Percentiles rank a stretch among this genome's conserved stretches.
Evolutionary conservation across 2,888 invertebrate species (phyloP).

Genomic region (Eilema caniola): DNA sequence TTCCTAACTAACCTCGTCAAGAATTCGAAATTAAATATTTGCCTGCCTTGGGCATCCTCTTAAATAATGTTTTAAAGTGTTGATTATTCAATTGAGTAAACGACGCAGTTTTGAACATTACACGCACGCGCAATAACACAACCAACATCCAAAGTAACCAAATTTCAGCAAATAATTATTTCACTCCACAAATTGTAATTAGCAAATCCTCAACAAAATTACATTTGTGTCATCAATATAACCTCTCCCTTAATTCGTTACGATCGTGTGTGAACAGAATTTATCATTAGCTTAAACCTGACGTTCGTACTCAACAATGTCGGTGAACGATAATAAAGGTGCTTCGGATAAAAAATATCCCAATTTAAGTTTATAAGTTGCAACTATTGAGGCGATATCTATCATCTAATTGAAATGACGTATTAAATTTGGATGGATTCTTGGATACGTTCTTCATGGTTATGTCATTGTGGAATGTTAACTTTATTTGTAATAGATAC

Average conservation of each 20-base stretch:
- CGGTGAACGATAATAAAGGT: constrained; percentile 37
- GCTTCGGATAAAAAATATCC: constrained; percentile 21
- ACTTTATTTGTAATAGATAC: no score
- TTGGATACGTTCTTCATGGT: not conserved
- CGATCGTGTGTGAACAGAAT: constrained; percentile 70
- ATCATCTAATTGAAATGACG: not conserved
- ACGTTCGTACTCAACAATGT: constrained; percentile 49
- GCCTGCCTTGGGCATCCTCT: not conserved
- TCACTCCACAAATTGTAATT: constrained; percentile 21
- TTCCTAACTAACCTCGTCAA: not conserved
- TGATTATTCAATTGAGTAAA: not conserved
- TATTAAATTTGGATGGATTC: not conserved
- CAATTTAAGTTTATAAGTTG: constrained; percentile 19
- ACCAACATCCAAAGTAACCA: constrained; percentile 14
- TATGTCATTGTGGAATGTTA: no score
- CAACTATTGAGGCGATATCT: not conserved
- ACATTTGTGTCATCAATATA: constrained; percentile 34
- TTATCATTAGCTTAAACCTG: constrained; percentile 64
- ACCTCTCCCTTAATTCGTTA: constrained; percentile 57
- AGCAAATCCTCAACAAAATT: constrained; percentile 28
- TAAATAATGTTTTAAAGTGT: not conserved
- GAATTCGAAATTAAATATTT: not conserved
- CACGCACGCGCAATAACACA: not conserved
- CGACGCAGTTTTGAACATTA: constrained; percentile 2
- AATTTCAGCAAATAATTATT: constrained; percentile 18